Evolutionary conservation across 2,113 vertebrate genomes (phyloP).

Genomic region (Microcebus jonahi): DNA sequence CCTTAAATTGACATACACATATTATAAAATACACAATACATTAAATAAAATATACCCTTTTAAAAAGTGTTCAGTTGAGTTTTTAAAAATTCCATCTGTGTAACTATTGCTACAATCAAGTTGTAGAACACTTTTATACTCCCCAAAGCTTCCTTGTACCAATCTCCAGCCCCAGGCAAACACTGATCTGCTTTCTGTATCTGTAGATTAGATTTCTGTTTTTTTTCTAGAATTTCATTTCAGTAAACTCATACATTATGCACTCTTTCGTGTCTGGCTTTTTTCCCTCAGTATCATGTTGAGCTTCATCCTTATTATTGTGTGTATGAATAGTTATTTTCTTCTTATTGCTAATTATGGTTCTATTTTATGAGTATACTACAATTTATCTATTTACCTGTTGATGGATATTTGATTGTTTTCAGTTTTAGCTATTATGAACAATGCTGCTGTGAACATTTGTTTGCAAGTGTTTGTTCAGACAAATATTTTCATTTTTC

Average conservation of each 20-base stretch:
- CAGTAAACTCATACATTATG: not conserved
- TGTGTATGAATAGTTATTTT: not conserved
- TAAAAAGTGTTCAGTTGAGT: not conserved
- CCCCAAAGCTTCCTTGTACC: not conserved
- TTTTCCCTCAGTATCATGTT: not conserved
- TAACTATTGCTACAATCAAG: not conserved
- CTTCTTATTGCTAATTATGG: not conserved
- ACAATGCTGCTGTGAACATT: not conserved
- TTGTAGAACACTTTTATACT: not conserved
- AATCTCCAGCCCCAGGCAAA: not conserved
- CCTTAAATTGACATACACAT: not conserved
- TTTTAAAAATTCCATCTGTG: not conserved
- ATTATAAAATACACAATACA: constrained; percentile 13
- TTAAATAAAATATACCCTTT: not conserved
- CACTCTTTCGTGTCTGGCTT: not conserved
- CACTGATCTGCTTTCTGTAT: not conserved
- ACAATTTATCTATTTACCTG: not conserved
- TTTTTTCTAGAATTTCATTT: not conserved
- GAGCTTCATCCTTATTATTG: not conserved
- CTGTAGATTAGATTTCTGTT: not conserved
- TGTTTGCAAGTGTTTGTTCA: not conserved
- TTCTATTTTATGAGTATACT: not conserved
- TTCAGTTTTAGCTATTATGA: not conserved
- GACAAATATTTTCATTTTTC: not conserved
- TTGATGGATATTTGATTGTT: not conserved